Conservation (phyloP, 1,140 invertebrate species). For the Metopolophium dirhodum region DNA sequence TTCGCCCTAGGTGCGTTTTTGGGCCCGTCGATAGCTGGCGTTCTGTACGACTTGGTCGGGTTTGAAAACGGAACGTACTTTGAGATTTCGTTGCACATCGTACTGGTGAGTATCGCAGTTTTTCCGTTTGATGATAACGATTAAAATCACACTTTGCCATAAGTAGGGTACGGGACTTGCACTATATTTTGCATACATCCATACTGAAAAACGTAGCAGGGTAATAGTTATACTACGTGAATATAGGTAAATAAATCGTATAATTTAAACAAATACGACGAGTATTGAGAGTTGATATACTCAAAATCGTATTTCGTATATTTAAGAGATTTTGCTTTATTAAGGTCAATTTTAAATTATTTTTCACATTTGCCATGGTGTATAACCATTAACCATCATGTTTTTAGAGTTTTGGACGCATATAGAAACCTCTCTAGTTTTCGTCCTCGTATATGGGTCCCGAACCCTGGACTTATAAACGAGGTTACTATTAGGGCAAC, state of each 20-base stretch:
- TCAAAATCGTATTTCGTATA: neutral
- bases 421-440: neutral
- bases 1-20: conserved; percentile 67
- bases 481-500: neutral
- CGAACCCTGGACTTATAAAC: neutral
- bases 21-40: conserved; percentile 64
- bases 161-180: no score
- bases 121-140: neutral
- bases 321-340: neutral
- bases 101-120: conserved; percentile 61
- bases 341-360: neutral
- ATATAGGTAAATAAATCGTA: no score
- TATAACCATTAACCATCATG: no score
- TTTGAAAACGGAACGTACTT: conserved; percentile 64
- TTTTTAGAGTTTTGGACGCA: neutral
- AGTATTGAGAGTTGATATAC: neutral
- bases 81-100: conserved; percentile 61
- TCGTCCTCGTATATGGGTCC: neutral
- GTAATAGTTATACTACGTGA: no score
- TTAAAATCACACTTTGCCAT: no score
- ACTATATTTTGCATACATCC: no score
- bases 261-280: no score
- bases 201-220: no score
- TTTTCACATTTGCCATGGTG: neutral
- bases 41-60: conserved; percentile 64